phyloP scores from a whole-genome alignment of 2,797 vertebrate species.

The Onychomys torridus region DNA sequence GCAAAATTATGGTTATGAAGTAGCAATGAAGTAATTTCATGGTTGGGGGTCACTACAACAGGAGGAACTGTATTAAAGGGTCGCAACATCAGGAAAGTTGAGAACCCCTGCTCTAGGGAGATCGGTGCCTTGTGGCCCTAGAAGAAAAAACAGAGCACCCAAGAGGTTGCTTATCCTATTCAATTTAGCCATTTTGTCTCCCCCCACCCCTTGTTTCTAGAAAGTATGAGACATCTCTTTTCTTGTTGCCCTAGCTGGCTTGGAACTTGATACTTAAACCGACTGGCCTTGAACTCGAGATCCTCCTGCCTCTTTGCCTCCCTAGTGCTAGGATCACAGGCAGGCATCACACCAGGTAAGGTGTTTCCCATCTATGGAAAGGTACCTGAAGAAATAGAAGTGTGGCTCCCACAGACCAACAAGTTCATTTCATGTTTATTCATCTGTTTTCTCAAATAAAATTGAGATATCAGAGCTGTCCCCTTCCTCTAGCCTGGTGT shows the following conservation, averaged over 20 bases:
- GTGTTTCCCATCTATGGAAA: neutral
- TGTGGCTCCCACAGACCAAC: neutral
- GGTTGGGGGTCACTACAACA: too few relatives aligned
- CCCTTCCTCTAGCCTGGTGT: neutral
- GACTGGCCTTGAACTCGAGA: neutral
- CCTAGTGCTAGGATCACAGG: neutral
- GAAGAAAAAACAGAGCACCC: neutral
- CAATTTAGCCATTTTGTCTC: neutral
- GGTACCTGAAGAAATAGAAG: neutral
- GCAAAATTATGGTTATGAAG: too few relatives aligned
- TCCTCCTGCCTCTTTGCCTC: neutral
- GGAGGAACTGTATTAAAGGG: neutral
- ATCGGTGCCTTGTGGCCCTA: neutral
- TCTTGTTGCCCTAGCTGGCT: neutral
- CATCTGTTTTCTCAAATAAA: neutral
- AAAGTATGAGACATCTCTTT: neutral
- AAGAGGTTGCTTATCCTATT: neutral
- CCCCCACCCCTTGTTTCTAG: neutral
- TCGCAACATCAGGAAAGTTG: too few relatives aligned
- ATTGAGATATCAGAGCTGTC: neutral
- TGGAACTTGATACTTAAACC: neutral
- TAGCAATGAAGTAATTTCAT: too few relatives aligned
- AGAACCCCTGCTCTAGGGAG: neutral
- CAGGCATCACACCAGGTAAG: neutral
- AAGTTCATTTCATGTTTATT: neutral